Conservation (phyloP, 2,888 invertebrate species). For the Hipparchia semele region DNA sequence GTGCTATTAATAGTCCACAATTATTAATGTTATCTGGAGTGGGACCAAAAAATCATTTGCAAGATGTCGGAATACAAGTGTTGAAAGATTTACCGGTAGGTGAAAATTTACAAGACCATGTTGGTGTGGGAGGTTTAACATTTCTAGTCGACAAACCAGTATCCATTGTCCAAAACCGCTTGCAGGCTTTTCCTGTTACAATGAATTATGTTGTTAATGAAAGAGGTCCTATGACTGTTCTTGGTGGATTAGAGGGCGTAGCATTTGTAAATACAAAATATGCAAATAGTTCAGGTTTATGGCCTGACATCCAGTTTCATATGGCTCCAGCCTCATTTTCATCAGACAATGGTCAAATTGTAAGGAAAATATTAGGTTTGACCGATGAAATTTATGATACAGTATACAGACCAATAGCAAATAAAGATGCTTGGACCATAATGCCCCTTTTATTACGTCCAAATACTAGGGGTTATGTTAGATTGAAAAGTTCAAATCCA, state of each 20-base stretch:
- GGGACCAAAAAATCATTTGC: slow-evolving; percentile 88
- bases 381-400: slow-evolving; percentile 91
- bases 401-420: slow-evolving; percentile 91
- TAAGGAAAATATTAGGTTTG: slow-evolving; percentile 89
- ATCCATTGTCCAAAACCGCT: slow-evolving; percentile 90
- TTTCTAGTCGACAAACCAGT: slow-evolving; percentile 93
- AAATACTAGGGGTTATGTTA: slow-evolving; percentile 89
- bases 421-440: slow-evolving; percentile 91
- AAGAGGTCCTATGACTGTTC: slow-evolving; percentile 88
- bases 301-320: slow-evolving; percentile 96
- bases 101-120: slow-evolving; percentile 94
- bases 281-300: slow-evolving; percentile 89
- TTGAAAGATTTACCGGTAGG: slow-evolving; percentile 90
- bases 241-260: slow-evolving; percentile 94
- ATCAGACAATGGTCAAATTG: slow-evolving; percentile 89
- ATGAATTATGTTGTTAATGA: slow-evolving; percentile 89
- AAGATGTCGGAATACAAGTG: slow-evolving; percentile 87
- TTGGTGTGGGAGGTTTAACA: slow-evolving; percentile 92
- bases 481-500: slow-evolving; percentile 91
- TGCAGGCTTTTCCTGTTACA: slow-evolving; percentile 90
- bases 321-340: slow-evolving; percentile 95
- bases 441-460: slow-evolving; percentile 93
- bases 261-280: slow-evolving; percentile 94
- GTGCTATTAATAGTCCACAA: slow-evolving; percentile 96
- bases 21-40: slow-evolving; percentile 95